phyloP scores from a whole-genome alignment of 2,888 invertebrate genomes.

The Amaurobius ferox region DNA sequence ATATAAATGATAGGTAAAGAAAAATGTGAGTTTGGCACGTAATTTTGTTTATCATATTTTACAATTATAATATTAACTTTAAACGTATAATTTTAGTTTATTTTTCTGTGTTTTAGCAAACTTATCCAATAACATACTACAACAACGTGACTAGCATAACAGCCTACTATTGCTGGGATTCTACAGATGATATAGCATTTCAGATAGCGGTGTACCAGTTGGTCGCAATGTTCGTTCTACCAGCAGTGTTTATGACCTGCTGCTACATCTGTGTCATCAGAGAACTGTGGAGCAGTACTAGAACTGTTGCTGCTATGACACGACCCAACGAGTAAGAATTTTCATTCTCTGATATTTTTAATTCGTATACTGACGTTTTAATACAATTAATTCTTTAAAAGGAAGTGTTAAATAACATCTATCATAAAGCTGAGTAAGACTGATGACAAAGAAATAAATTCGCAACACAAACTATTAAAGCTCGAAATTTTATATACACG shows the following conservation, averaged over 20 bases:
- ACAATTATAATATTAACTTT: too few relatives aligned
- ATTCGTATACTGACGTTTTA: too few relatives aligned
- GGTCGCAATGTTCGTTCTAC: slow-evolving; percentile 77
- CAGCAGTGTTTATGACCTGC: slow-evolving; percentile 77
- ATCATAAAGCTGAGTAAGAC: too few relatives aligned
- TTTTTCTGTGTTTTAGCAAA: slow-evolving; percentile 68
- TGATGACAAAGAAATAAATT: too few relatives aligned
- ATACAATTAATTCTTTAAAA: too few relatives aligned
- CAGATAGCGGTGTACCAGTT: slow-evolving; percentile 78
- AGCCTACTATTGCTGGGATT: slow-evolving; percentile 75
- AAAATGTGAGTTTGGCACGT: too few relatives aligned
- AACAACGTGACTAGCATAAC: slow-evolving; percentile 75
- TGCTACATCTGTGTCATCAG: slow-evolving; percentile 79
- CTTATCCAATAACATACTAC: slow-evolving; percentile 75
- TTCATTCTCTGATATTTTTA: not conserved
- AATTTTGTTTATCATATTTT: too few relatives aligned
- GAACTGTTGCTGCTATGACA: slow-evolving; percentile 77
- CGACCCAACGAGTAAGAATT: slow-evolving; percentile 64
- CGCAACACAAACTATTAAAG: too few relatives aligned
- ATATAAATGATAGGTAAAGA: too few relatives aligned
- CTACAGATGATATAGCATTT: slow-evolving; percentile 73
- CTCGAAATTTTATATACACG: too few relatives aligned
- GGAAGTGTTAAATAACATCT: too few relatives aligned
- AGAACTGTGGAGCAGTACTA: slow-evolving; percentile 78
- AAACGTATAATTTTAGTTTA: too few relatives aligned